Base-by-base conservation (phyloP, 2,888 invertebrate genomes). In the Crocallis elinguaria region DNA sequence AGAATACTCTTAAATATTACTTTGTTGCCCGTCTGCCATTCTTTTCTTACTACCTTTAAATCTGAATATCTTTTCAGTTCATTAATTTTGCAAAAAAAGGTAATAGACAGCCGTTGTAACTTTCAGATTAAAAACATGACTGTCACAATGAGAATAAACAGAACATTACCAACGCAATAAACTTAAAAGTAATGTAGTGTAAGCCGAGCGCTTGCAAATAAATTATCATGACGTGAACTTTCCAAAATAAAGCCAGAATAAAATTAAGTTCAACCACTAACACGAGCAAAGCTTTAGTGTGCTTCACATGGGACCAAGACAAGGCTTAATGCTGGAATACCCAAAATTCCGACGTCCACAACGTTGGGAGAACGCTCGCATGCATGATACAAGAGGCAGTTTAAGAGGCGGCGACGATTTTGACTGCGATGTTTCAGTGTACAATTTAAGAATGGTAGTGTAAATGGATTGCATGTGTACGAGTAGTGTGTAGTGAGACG, bases 271-370 rank as follows among this genome's bases (percentile, higher is more conserved):
- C 23, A 29, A 32, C 36, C 42, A 37, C 48, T 43, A 60, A 54
- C 32, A 51, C 45, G 7, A 11, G 3, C 21, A 16, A 36, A 51
- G 39, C 48, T 45, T 23, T 14, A 50, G 32, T 33, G 44, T 36
- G 21, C 60, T 57, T 12, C 46, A 48, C 43, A 48, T 42, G 32
- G 33, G 43, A 25, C 37, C 29, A 37, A 52, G 43, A 52, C 39
- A 37, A 35, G 21, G 23, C 42, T 49, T 59, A 54, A 49, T 54
- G 37, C 41, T 39, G 49, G 36, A 55, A 62, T 51, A 62, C 30
- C 50, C 58, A 43, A 55, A 57, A 57, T 62, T 49, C 53, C 50
- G 19, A 33, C 42, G 49, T 51, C 50, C 52, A 14, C 45, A 32
- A 9, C 27, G 27, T 25, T 11, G 23, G n/a, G 37, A 38, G 37